Base-by-base conservation (phyloP, 2,797 vertebrate species). In the Lerista edwardsae region DNA sequence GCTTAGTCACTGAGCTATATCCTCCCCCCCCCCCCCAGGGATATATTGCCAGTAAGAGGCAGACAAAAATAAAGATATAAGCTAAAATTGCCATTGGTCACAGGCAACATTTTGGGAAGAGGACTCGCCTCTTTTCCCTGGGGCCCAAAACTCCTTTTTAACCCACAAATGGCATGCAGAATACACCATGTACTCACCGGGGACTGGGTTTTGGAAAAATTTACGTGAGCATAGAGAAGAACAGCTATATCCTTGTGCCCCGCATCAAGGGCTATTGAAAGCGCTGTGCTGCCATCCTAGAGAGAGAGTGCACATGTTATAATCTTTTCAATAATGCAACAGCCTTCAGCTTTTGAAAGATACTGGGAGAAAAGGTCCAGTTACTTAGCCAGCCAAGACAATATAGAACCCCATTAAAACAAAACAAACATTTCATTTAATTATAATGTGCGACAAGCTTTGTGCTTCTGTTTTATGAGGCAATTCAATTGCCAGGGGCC, bases 191-290 rank as follows among this genome's bases (percentile, higher is more conserved):
- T 76, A 97, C 97, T 90, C 90, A 99, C 98, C 83, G 98, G 98
- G 65, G 98, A 99, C 90, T 97, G 98, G 39, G 97, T 96, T 97
- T 99, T 99, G 87, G 98, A 98, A 86, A 99, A 99, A 97, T 99
- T 99, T 86, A 98, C 97, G 0, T 99, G 98, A 25, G 98, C 98
- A 0, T 99, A 99, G 34, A 99, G 97, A 89, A 99, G 93, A 94
- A 99, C 96, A 0, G 98, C 98, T 57, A 99, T 99, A 94, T 99
- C 98, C 91, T 99, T 99, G 94, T 99, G 98, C 93, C 98, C 98
- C 0, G 98, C 98, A 92, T 99, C 98, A 96, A 99, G 96, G 92
- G 98, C 98, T 82, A 99, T 99, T 8, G 98, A 99, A 95, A 99
- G 96, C 12, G 98, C 98, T 2, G 97, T 98, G 87, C 98, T 99